Percentiles rank a stretch among this genome's conserved stretches.
Conservation (phyloP, 2,888 invertebrate genomes). For the Pollenia griseotomentosa region DNA sequence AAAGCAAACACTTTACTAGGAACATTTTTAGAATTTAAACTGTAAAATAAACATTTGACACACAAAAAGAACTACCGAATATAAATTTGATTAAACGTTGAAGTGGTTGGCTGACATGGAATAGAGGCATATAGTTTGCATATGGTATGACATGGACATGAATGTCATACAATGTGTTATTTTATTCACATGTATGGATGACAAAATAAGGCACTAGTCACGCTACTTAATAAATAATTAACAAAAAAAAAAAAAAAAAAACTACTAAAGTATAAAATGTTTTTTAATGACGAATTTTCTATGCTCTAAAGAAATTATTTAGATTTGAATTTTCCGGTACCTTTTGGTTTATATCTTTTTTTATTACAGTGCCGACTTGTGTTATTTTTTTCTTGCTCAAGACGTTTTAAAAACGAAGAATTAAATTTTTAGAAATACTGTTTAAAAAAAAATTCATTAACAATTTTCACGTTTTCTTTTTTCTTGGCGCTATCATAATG, state of each 20-base stretch:
- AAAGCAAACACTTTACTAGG: constrained; percentile 41
- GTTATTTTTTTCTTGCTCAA: background rate
- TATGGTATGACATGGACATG: constrained; percentile 24
- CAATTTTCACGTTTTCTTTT: constrained; percentile 23
- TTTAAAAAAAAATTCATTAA: constrained; percentile 26
- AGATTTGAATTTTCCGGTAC: no score
- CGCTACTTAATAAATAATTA: constrained; percentile 34
- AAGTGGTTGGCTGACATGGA: constrained; percentile 5
- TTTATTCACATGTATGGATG: background rate
- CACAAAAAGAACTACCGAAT: constrained; percentile 6
- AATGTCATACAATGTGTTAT: constrained; percentile 24
- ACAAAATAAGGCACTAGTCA: constrained; percentile 52
- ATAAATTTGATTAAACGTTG: constrained; percentile 19
- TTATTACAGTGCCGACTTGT: no score
- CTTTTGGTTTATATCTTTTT: no score
- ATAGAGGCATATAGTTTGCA: constrained; percentile 26
- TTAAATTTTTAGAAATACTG: constrained; percentile 22
- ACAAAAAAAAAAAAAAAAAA: constrained; percentile 17
- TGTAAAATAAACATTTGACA: constrained; percentile 49
- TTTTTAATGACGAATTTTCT: background rate
- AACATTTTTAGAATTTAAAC: constrained; percentile 46
- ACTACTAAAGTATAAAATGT: constrained; percentile 27
- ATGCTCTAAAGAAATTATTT: background rate
- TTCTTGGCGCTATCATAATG: background rate
- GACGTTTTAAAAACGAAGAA: constrained; percentile 25